A percentile compares a stretch with the other conserved stretches of the same genome.
phyloP scores from a whole-genome alignment of 2,113 vertebrate genomes.

The Tyrannus savana region DNA sequence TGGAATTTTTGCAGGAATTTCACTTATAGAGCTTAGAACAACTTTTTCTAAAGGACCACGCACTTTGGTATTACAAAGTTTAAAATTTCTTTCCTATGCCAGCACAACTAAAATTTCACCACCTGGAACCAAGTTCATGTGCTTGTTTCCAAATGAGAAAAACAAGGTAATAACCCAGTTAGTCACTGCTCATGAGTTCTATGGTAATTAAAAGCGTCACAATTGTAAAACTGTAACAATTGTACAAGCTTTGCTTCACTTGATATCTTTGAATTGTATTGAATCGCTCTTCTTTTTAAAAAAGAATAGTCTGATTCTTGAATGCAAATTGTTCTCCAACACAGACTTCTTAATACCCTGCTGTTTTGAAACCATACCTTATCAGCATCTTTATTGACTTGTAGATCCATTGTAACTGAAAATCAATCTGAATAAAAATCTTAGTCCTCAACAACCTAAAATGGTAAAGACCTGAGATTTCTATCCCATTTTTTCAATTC shows the following conservation, averaged over 20 bases:
- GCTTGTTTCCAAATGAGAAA: not conserved
- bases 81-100: not conserved
- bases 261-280: not conserved
- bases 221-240: not conserved
- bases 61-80: not conserved
- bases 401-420: not conserved
- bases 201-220: not conserved
- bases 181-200: not conserved
- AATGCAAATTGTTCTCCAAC: not conserved
- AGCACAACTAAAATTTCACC: not conserved
- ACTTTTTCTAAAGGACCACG: not conserved
- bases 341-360: constrained; percentile 4
- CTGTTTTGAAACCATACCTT: not conserved
- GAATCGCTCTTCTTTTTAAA: not conserved
- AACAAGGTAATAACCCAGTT: not conserved
- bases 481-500: not conserved
- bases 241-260: not conserved
- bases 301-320: not conserved
- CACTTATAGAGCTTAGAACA: not conserved
- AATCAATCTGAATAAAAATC: not conserved
- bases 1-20: not conserved
- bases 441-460: not conserved
- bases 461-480: not conserved
- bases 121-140: not conserved
- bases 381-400: not conserved